phyloP scores from a whole-genome alignment of 2,888 invertebrate genomes.

The Orthosia gothica region DNA sequence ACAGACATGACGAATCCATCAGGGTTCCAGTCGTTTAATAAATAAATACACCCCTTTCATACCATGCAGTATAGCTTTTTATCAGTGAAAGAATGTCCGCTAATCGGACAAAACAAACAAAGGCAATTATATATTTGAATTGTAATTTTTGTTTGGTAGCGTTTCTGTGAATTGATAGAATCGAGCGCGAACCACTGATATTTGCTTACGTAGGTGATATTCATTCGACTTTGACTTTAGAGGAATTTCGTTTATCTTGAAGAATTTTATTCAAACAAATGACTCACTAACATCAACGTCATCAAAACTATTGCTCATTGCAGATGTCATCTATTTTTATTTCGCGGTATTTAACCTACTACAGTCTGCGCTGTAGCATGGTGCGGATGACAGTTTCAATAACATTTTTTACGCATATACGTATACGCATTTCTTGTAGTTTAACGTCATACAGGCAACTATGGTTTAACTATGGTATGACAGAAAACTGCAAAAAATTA shows the following conservation, averaged over 20 bases:
- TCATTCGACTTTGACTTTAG: constrained; percentile 20
- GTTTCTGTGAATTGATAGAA: not conserved
- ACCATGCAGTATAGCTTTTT: no score
- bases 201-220: constrained; percentile 5
- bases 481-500: no score
- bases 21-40: no score
- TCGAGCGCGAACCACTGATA: not conserved
- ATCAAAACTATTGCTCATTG: not conserved
- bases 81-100: not conserved
- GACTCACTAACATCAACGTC: constrained; percentile 14
- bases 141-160: not conserved
- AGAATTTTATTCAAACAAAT: constrained; percentile 11
- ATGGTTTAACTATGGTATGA: no score
- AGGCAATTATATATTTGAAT: not conserved
- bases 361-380: no score
- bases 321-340: not conserved
- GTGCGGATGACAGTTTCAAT: no score
- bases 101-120: not conserved
- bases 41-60: no score
- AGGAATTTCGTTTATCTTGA: constrained; percentile 31
- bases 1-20: no score
- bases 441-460: no score
- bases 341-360: not conserved
- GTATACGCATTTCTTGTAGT: no score
- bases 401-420: no score